Percentiles rank a stretch among this genome's conserved stretches.
Conservation (phyloP, 2,113 vertebrate genomes). For the Nesogale talazaci region DNA sequence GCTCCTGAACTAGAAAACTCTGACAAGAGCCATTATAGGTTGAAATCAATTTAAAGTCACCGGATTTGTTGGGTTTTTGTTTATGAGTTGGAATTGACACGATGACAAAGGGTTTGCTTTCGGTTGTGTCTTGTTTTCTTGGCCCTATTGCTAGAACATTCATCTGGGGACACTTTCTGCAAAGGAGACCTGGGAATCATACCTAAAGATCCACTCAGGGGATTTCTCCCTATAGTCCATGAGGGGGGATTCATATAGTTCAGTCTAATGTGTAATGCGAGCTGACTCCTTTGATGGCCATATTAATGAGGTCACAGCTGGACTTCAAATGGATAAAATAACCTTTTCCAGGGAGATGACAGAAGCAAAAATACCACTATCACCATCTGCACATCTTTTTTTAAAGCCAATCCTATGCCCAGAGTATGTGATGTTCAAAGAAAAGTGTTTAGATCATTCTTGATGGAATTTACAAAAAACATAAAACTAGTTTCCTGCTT, state of each 20-base stretch:
- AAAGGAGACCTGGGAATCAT: not conserved
- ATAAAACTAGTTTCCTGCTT: conserved; percentile 20
- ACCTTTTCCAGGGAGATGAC: not conserved
- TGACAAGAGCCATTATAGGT: too few species aligned
- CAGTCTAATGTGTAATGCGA: not conserved
- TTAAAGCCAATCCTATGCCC: not conserved
- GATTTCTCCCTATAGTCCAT: not conserved
- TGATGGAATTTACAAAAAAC: conserved; percentile 22
- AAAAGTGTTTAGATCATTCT: not conserved
- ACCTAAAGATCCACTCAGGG: not conserved
- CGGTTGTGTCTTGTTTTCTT: not conserved
- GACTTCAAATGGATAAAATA: not conserved
- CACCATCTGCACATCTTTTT: not conserved
- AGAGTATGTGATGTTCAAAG: not conserved
- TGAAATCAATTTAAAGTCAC: too few species aligned
- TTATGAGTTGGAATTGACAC: too few species aligned
- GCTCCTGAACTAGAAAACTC: too few species aligned
- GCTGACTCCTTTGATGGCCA: not conserved
- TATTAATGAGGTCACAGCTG: not conserved
- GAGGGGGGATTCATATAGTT: not conserved
- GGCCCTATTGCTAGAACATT: not conserved
- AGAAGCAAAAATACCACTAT: not conserved
- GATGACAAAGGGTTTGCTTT: too few species aligned
- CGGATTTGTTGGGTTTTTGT: too few species aligned
- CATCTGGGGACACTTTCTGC: not conserved